Conservation (phyloP, 2,888 invertebrate species). For the Peribatodes rhomboidaria region DNA sequence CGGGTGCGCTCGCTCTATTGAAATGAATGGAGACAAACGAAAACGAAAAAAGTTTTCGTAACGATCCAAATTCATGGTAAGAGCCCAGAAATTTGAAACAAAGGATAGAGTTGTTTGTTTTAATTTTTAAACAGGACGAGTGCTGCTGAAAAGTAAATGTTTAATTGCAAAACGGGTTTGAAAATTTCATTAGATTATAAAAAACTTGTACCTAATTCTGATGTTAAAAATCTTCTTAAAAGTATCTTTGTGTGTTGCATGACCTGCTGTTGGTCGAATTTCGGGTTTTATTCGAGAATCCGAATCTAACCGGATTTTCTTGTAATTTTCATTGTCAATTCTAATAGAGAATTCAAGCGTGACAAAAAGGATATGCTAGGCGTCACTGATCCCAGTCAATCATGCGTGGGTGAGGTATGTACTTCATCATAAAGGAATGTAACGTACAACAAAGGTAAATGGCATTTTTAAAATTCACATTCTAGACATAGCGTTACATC, state of each 20-base stretch:
- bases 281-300: neutral
- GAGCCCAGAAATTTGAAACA: no score
- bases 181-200: neutral
- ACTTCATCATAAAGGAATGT: neutral
- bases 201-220: neutral
- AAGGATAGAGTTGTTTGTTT: no score
- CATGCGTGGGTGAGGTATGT: neutral
- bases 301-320: slow-evolving; percentile 8
- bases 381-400: slow-evolving; percentile 12
- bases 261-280: neutral
- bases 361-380: slow-evolving; percentile 2
- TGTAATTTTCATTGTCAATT: slow-evolving; percentile 29
- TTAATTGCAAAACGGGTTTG: neutral
- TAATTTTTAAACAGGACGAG: no score
- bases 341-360: slow-evolving; percentile 22
- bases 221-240: neutral
- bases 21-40: no score
- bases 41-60: no score
- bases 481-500: no score
- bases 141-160: no score
- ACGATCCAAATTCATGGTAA: no score
- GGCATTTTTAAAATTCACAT: no score
- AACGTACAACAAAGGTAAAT: no score
- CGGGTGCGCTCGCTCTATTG: no score
- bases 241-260: neutral